Percentiles rank a stretch among this genome's conserved stretches.
Conservation (phyloP, 2,888 invertebrate genomes). For the Epistrophella euchroma region DNA sequence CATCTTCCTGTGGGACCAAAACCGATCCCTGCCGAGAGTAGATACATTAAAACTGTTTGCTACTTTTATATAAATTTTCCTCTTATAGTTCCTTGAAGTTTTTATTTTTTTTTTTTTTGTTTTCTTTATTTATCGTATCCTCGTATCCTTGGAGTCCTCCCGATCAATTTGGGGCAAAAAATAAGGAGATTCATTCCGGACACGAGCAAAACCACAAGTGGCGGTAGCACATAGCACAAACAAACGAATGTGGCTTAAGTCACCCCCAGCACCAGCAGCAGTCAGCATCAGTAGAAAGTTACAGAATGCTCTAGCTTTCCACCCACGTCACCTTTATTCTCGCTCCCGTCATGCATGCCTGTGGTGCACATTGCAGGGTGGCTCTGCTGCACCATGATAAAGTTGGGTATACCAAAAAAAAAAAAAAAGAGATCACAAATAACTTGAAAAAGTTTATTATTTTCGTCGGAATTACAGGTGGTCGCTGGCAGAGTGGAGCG, state of each 20-base stretch:
- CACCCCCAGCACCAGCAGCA: slow-evolving; percentile 1
- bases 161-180: slow-evolving; percentile 47
- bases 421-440: slow-evolving; percentile 26
- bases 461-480: slow-evolving; percentile 54
- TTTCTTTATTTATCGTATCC: neutral
- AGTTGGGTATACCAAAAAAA: neutral
- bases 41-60: slow-evolving; percentile 49
- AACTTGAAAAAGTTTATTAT: slow-evolving; percentile 52
- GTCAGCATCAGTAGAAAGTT: neutral
- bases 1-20: slow-evolving; percentile 46
- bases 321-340: neutral
- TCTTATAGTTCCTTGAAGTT: slow-evolving; percentile 2
- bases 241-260: slow-evolving; percentile 56
- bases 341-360: slow-evolving; percentile 8
- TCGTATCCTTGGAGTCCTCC: slow-evolving; percentile 19
- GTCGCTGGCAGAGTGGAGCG: slow-evolving; percentile 28
- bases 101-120: neutral
- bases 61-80: slow-evolving; percentile 38
- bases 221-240: slow-evolving; percentile 36
- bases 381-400: slow-evolving; percentile 14
- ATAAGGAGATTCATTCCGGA: slow-evolving; percentile 37
- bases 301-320: slow-evolving; percentile 11
- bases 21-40: slow-evolving; percentile 49
- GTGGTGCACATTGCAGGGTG: slow-evolving; percentile 2
- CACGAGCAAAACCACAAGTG: slow-evolving; percentile 46